Evolutionary conservation across 2,888 invertebrate genomes (phyloP), one percentile per base, ranked within the genome.

Genomic region (Strigamia crassipes): DNA sequence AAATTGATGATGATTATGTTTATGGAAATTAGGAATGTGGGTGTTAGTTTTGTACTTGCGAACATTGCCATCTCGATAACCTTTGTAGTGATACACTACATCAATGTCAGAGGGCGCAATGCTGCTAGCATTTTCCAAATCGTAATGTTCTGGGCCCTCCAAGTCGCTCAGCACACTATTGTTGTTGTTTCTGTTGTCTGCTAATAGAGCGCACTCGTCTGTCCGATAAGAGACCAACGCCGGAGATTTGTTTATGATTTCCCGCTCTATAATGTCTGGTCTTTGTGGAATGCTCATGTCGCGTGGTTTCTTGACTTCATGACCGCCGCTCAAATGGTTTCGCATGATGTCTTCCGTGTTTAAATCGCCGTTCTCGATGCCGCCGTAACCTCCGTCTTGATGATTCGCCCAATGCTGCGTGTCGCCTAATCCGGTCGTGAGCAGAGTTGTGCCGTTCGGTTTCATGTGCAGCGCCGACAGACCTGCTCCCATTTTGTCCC

Each of bases 31-130:
- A n/a, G 86, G 86, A 82, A 87, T 85, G 79, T 86, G 85, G 4
- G 94, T 94, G 3, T 94, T 94, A 2, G 94, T 93, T 89, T 95
- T 96, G 87, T 96, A 96, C 88, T 95, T 96, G 77, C 95, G 90
- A 83, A 94, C 92, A 83, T 89, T 88, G 0, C 95, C 95, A 89
- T 96, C 96, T 34, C 97, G 91, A 87, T 95, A 97, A 84, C 90
- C 96, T 89, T 97, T 96, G 87, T 98, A 98, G 87, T 98, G 97
- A 86, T 96, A 96, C 13, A 96, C 96, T 84, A 98, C 95, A 87
- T 98, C 97, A 84, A 97, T 97, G 87, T 98, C 98, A 1, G 97
- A 97, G 0, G 98, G 97, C 0, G 98, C 98, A 85, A 98, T 97
- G 0, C 96, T 97, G 87, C 96, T 97, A 0, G 97, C 97, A 88